Percentiles rank a stretch among this genome's conserved stretches.
Conservation (phyloP, 2,888 invertebrate genomes). For the Drosophila pegasa region DNA sequence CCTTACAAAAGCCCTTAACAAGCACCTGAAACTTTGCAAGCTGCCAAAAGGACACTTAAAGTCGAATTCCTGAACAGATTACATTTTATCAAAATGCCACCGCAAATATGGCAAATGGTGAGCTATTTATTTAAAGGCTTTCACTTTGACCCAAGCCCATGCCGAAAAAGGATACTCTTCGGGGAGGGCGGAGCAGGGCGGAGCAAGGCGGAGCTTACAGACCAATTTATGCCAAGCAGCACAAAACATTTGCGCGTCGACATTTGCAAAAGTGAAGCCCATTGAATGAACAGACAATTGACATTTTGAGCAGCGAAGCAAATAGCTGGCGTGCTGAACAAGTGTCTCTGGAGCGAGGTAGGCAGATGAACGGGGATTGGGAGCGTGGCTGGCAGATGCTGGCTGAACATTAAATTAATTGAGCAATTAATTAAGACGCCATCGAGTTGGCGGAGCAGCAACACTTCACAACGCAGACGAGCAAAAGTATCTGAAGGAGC, state of each 20-base stretch:
- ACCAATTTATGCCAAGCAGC: slow-evolving; percentile 27
- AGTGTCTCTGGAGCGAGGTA: slow-evolving; percentile 22
- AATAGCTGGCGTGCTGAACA: slow-evolving; percentile 39
- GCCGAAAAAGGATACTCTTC: slow-evolving; percentile 3
- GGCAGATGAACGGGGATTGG: background rate
- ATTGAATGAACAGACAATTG: slow-evolving; percentile 70
- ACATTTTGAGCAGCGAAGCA: slow-evolving; percentile 61
- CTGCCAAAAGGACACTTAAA: slow-evolving; percentile 12
- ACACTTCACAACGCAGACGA: slow-evolving; percentile 39
- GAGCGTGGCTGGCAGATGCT: slow-evolving; percentile 47
- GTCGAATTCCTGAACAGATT: slow-evolving; percentile 21
- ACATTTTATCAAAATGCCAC: slow-evolving; percentile 38
- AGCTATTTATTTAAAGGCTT: slow-evolving; percentile 55
- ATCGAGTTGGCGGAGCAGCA: slow-evolving; percentile 63
- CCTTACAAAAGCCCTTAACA: background rate
- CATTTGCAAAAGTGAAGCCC: slow-evolving; percentile 60
- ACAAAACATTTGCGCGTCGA: slow-evolving; percentile 55
- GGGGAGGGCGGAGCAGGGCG: background rate
- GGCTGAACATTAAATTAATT: slow-evolving; percentile 82
- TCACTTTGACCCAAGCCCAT: slow-evolving; percentile 30
- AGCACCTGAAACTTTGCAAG: slow-evolving; percentile 14
- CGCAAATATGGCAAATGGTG: slow-evolving; percentile 45
- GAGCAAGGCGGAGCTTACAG: slow-evolving; percentile 6
- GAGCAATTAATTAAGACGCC: slow-evolving; percentile 83
- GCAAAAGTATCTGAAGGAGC: slow-evolving; percentile 41